Conservation (phyloP, 1,140 invertebrate genomes). For the Chionoecetes opilio region DNA sequence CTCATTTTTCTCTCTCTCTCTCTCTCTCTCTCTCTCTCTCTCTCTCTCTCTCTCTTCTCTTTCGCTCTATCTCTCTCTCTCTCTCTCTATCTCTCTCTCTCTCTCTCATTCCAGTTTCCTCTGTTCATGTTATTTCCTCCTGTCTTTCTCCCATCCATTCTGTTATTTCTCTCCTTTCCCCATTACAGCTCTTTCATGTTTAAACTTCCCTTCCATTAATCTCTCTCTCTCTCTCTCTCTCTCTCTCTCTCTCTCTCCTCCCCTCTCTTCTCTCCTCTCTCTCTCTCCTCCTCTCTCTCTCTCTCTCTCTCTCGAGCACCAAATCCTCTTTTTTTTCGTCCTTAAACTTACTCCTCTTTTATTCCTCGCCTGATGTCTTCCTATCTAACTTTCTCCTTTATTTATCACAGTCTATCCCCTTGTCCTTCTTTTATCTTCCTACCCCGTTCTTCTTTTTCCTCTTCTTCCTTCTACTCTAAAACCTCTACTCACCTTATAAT, state of each 20-base stretch:
- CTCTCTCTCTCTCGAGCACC: background rate
- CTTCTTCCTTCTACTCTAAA: background rate
- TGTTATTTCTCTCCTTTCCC: background rate
- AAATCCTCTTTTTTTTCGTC: background rate
- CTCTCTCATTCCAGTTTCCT: background rate
- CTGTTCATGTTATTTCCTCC: background rate
- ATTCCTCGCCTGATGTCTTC: background rate
- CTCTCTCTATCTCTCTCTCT: background rate
- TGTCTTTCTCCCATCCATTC: background rate
- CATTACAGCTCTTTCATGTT: background rate
- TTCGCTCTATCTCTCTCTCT: background rate
- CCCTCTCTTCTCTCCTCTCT: background rate
- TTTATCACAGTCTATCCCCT: background rate
- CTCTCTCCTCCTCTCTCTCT: conserved; percentile 33
- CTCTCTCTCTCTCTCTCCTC: conserved; percentile 42
- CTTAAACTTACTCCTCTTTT: background rate
- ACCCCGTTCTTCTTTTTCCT: background rate
- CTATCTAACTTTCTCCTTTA: background rate
- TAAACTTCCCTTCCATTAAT: background rate
- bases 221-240: conserved; percentile 41
- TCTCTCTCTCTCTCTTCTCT: conserved; percentile 34
- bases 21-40: conserved; percentile 27
- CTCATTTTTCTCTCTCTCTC: background rate
- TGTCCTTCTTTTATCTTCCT: conserved; percentile 4
- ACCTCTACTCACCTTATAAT: background rate